Evolutionary conservation across 2,113 vertebrate species (phyloP), one percentile per base, ranked within the genome.

Genomic region (Agapornis roseicollis): DNA sequence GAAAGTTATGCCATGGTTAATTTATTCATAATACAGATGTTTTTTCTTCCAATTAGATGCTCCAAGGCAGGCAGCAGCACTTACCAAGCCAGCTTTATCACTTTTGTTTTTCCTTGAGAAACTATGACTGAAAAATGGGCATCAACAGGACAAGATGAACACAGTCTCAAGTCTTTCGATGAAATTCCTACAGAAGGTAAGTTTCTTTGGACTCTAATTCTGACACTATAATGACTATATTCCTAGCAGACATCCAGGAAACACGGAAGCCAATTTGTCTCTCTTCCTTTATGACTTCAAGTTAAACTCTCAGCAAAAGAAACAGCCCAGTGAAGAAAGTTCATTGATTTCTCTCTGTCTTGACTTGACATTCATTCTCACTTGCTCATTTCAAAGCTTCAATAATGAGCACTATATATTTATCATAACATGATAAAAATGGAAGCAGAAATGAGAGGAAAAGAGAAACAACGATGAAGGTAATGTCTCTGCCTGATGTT

Each of bases 161-260:
- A 90, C 14, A 76, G 11, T 3, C 37, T 83, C 6, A 1, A 73
- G 56, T 82, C 56, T 82, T 46, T 33, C 66, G 80, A 29, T 3
- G 31, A 17, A 63, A 35, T 64, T 81, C 64, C 35, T 72, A 68
- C 1, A 46, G 31, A 70, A 96, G 39, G 66, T 28, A 63, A 12
- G 9, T 42, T 80, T 58, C 50, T 83, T 39, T 78, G 33, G 25
- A 33, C 42, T 63, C 3, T 42, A 58, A 85, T 89, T 79, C 85
- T 39, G 60, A 39, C 11, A 31, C 22, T 72, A 23, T 69, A 89
- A 91, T 61, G 35, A 87, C 50, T 80, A 7, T 25, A 47, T 53
- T 89, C 49, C 63, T 42, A 89, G 73, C 81, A 97, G 74, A 85
- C 37, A 89, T 27, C 37, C 76, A 85, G 90, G 79, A 93, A 88